Evolutionary conservation across 2,797 vertebrate species (phyloP).

Genomic region (Antennarius maculatus): DNA sequence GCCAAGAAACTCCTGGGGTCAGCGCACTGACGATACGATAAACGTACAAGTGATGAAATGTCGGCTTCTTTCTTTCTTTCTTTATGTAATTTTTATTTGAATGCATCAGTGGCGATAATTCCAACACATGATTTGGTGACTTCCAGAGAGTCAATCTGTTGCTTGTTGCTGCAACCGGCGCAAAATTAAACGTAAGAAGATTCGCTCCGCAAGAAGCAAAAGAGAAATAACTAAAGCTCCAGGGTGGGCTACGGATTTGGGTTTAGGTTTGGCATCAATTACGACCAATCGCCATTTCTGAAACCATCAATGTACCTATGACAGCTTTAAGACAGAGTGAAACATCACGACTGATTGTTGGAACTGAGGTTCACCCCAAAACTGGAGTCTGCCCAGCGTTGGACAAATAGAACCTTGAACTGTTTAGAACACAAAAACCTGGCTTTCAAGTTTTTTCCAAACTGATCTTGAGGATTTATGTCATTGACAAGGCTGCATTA

Average conservation of each 20-base stretch:
- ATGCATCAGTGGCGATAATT: background rate
- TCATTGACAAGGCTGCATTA: too few species aligned
- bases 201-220: background rate
- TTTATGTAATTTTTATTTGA: constrained; percentile 14
- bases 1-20: constrained; percentile 41
- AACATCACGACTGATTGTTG: background rate
- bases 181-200: background rate
- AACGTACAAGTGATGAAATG: constrained; percentile 26
- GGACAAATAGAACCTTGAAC: too few species aligned
- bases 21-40: constrained; percentile 34
- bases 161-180: background rate
- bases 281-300: background rate
- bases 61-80: constrained; percentile 21
- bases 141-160: constrained; percentile 3
- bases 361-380: background rate
- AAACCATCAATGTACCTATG: constrained; percentile 3
- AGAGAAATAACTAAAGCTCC: background rate
- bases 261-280: background rate
- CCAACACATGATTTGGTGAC: background rate
- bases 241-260: background rate
- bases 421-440: too few species aligned
- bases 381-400: background rate
- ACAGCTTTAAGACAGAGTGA: background rate
- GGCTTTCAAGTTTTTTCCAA: too few species aligned
- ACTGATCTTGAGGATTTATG: too few species aligned